Base-by-base conservation (phyloP, 2,888 invertebrate genomes). In the Morpho deidamia region DNA sequence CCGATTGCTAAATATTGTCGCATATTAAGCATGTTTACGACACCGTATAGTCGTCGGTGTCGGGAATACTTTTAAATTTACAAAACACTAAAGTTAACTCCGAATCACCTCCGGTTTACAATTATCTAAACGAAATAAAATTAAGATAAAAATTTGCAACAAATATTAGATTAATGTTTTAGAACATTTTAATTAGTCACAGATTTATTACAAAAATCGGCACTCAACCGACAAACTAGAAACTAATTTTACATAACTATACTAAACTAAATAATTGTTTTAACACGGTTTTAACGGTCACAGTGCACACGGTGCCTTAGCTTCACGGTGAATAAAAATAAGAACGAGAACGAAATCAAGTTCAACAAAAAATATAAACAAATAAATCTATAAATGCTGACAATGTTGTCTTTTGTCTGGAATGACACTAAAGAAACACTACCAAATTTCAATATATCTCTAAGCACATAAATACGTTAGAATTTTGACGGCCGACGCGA, bases 1-100 rank as follows among this genome's bases (percentile, higher is more conserved):
- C 82, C 81, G 73, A 84, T 81, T 76, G 86, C 87, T 89, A 88
- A 83, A 89, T 89, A 89, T 88, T 89, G 89, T 89, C 89, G 83
- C 83, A 79, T 83, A 83, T 81, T 80, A 86, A 85, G 86, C 84
- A 81, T 81, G 70, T 80, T 74, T 64, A 66, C 58, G 75, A 82
- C 83, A 81, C 81, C 78, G 76, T 67, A 72, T 74, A 78, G 75
- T 79, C 76, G 61, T 69, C 71, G 74, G 77, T 75, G 83, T 69
- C 78, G 56, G 70, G 71, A 74, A 76, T 49, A 70, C 63, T 74
- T 73, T 70, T 70, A 65, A 68, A 72, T 71, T 72, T 72, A 72
- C 72, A 74, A 52, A 78, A 78, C 72, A 80, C 76, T 76, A 71
- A 47, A 43, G 52, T 49, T 59, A 52, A 71, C 65, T 61, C 63